Conservation (phyloP, 2,113 vertebrate genomes). For the Hemicordylus capensis region DNA sequence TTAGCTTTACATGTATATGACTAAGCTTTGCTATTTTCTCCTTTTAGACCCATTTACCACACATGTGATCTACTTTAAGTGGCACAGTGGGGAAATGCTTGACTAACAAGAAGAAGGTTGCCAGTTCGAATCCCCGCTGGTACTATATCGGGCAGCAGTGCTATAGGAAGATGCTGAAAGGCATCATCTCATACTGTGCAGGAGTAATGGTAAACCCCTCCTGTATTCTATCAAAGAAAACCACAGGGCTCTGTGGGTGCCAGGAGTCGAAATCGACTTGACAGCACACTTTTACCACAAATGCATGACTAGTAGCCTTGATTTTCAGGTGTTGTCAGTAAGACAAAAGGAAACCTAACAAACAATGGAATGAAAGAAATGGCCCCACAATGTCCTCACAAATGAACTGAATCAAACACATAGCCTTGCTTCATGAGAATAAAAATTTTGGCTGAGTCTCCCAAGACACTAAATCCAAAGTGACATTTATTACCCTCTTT, state of each 20-base stretch:
- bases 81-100: too few relatives aligned
- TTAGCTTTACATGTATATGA: not conserved
- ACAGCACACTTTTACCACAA: too few relatives aligned
- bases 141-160: too few relatives aligned
- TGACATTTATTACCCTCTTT: slow-evolving; percentile 86
- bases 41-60: not conserved
- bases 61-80: too few relatives aligned
- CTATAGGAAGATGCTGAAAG: too few relatives aligned
- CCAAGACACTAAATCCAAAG: slow-evolving; percentile 10
- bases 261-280: too few relatives aligned
- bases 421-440: slow-evolving; percentile 4
- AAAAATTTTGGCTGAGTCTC: not conserved
- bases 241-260: too few relatives aligned
- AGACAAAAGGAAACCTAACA: not conserved
- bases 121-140: too few relatives aligned
- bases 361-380: slow-evolving; percentile 30
- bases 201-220: too few relatives aligned
- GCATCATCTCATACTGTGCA: too few relatives aligned
- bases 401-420: not conserved
- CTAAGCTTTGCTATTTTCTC: slow-evolving; percentile 6
- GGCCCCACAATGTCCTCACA: not conserved
- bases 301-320: slow-evolving; percentile 6
- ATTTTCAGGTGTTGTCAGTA: not conserved
- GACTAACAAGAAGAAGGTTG: too few relatives aligned
- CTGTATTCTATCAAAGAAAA: too few relatives aligned